Evolutionary conservation across 2,888 invertebrate species (phyloP), one percentile per base, ranked within the genome.

Genomic region (Dynastes grantii): DNA sequence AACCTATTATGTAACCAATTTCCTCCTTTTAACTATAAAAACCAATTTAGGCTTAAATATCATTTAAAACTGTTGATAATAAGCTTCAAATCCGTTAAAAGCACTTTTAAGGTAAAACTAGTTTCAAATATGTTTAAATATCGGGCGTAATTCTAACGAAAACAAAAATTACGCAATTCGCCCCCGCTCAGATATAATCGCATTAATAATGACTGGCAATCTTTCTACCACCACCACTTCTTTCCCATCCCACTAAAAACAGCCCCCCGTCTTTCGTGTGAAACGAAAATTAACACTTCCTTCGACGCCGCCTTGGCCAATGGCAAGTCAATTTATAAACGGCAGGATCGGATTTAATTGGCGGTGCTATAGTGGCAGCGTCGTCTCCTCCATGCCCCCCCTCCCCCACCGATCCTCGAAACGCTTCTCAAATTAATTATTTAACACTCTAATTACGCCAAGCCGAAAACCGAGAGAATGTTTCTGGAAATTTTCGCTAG

Each of bases 381-480:
- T 29, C 37, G 32, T 37, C 64, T 6, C 37, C 9, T n/a, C 13
- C 64, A 37, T 2, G n/a, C 13, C 32, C 29, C 29, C 32, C 29
- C 1, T n/a, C 63, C 63, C 11, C 78, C 77, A 63, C 81, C 76
- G 80, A 5, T 16, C 22, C 77, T 82, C 81, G 80, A 22, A n/a
- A 22, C 45, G 80, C 81, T 81, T 77, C 79, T 79, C 75, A 81
- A 82, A 83, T 84, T 84, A 85, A 84, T 84, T 84, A 85, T 85
- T 85, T 84, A 85, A 83, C 83, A 81, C 84, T 22, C 55, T 85
- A 86, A 86, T 85, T 85, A 86, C 82, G 83, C 84, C 83, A 84
- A 83, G 83, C 83, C 77, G 65, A 63, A 37, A 65, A 9, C 16
- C 13, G 32, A 37, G 73, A 67, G 70, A 22, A 51, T 63, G 51